Base-by-base conservation (phyloP, 2,888 invertebrate genomes). In the Dyspetes luteomarginatus region DNA sequence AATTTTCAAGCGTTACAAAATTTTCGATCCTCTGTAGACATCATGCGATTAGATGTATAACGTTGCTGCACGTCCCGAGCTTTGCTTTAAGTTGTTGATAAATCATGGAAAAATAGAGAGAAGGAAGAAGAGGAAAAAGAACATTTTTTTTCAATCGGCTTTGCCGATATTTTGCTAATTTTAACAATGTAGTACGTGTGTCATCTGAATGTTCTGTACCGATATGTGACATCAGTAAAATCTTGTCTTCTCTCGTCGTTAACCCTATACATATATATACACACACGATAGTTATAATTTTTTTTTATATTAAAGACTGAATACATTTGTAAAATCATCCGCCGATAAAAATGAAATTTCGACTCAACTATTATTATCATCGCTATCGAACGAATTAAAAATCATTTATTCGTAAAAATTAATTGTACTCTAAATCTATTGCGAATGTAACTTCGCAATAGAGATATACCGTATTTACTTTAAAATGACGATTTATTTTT, bases 1-100 rank as follows among this genome's bases (percentile, higher is more conserved):
- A 1, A 52, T 3, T 60, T 17, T 1, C 5, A 62, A 19, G 45
- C 19, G 19, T 30, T 30, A 48, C 48, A 9, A 71, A 60, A 52
- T 30, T n/a, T 19, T 60, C 48, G 22, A 9, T 50, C 26, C 41
- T 30, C 22, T 71, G 60, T 43, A 26, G 36, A 62, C 48, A 28
- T 5, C 48, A 45, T 60, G 55, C 55, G 62, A 19, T 67, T 64
- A 69, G 56, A 73, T 78, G 45, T 72, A 48, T 41, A 62, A 72
- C 50, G 58, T 68, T 78, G 73, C 36, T 36, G 74, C 62, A 68
- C 58, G 45, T 52, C 55, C 41, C 58, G 73, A 62, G 69, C 50
- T 77, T 81, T 52, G 73, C 81, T 77, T 5, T 81, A 69, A 69
- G 77, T 74, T 65, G 45, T 77, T 69, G 69, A 69, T 5, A 77